These are phyloP conservation scores for Alosa sapidissima DNA, from an alignment of 2,797 vertebrate species.

Conservation along the genomic window DNA sequence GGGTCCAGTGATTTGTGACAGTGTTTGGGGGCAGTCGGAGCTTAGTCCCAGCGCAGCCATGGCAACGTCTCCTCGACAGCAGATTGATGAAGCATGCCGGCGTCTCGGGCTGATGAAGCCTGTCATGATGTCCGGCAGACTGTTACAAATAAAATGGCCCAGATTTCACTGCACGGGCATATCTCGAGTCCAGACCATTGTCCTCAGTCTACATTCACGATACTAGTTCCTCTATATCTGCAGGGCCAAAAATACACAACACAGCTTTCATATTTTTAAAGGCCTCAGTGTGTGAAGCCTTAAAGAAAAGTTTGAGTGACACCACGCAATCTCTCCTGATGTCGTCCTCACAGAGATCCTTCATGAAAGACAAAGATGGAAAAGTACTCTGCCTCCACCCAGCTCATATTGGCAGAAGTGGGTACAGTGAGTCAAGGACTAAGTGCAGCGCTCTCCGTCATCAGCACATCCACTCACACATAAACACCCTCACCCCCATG, in stretches of 20 bases:
- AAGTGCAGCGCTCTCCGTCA: no score
- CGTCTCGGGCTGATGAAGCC: not conserved
- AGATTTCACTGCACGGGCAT: not conserved
- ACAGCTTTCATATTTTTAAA: not conserved
- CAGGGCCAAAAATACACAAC: not conserved
- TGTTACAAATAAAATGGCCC: slow-evolving; percentile 24
- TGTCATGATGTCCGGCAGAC: slow-evolving; percentile 3
- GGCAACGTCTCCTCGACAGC: not conserved
- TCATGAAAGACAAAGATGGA: not conserved
- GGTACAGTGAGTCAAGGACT: no score
- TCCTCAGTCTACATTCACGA: not conserved
- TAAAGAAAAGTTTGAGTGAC: not conserved
- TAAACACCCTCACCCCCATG: no score
- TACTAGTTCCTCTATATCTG: not conserved
- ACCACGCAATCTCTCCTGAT: not conserved
- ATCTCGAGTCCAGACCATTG: not conserved
- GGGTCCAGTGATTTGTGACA: not conserved
- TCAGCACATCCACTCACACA: no score
- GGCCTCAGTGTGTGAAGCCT: not conserved
- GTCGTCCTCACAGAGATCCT: not conserved
- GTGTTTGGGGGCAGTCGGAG: not conserved
- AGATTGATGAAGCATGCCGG: not conserved
- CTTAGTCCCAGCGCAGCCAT: not conserved
- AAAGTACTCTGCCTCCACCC: no score
- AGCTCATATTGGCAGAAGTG: no score